Evolutionary conservation across 2,888 invertebrate genomes (phyloP).

Genomic region (Volucella zonaria): DNA sequence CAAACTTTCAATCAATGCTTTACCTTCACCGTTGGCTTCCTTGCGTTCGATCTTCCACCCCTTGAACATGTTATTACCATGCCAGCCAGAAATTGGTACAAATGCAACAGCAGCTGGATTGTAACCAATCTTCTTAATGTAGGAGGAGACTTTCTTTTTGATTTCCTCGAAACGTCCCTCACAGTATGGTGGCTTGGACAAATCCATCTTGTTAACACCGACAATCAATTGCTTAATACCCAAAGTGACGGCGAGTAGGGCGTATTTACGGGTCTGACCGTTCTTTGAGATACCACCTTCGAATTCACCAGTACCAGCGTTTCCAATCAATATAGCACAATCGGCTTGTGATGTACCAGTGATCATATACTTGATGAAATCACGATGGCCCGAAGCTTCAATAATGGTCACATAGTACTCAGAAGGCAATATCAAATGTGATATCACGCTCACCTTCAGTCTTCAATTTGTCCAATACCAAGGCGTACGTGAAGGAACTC

Average conservation of each 20-base stretch:
- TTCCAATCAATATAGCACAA: constrained; percentile 99
- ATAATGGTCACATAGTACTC: constrained; percentile 99
- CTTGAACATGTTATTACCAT: constrained; percentile 99
- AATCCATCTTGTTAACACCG: no score
- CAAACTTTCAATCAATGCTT: constrained; percentile 96
- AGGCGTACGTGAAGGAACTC: constrained; percentile 99
- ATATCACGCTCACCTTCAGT: constrained; percentile 99
- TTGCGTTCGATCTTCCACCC: constrained; percentile 98
- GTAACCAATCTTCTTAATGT: no score
- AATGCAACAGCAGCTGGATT: constrained; percentile 98
- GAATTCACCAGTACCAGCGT: constrained; percentile 99
- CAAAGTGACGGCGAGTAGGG: constrained; percentile 97
- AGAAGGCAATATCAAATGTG: constrained; percentile 98
- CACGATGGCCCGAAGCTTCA: constrained; percentile 99
- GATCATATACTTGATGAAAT: constrained; percentile 99
- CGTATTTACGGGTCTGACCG: constrained; percentile 99
- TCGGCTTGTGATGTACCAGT: no score
- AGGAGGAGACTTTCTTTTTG: no score
- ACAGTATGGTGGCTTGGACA: no score
- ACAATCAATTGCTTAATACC: constrained; percentile 99
- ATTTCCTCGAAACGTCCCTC: no score
- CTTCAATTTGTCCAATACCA: constrained; percentile 99
- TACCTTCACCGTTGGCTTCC: constrained; percentile 95
- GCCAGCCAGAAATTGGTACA: constrained; percentile 99
- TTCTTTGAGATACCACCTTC: constrained; percentile 99